Evolutionary conservation across 2,113 vertebrate genomes (phyloP).

Genomic region (Herpailurus yagouaroundi): DNA sequence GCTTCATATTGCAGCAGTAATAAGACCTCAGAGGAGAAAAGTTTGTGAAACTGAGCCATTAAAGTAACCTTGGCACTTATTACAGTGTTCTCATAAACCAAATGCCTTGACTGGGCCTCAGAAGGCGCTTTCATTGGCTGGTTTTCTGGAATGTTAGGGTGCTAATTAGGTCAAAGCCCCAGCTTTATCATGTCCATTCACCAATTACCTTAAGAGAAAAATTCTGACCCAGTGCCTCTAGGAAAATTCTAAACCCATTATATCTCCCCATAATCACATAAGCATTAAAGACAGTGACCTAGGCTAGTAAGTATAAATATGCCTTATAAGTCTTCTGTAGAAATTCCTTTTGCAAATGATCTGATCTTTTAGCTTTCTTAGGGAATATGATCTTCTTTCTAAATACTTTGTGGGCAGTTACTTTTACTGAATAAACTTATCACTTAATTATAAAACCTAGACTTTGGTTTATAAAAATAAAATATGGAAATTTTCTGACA

Average conservation of each 20-base stretch:
- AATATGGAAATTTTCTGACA: not conserved
- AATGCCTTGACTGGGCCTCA: not conserved
- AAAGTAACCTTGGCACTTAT: not conserved
- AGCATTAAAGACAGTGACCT: not conserved
- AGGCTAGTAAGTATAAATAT: not conserved
- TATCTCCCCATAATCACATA: not conserved
- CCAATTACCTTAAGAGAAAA: slow-evolving; percentile 15
- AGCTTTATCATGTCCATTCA: not conserved
- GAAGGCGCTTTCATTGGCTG: not conserved
- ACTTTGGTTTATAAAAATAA: slow-evolving; percentile 4
- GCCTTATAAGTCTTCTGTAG: not conserved
- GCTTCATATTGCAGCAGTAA: slow-evolving; percentile 21
- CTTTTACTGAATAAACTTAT: slow-evolving; percentile 4
- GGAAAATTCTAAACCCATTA: not conserved
- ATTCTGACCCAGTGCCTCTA: not conserved
- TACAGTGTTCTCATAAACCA: slow-evolving; percentile 25
- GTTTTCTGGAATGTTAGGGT: slow-evolving; percentile 33
- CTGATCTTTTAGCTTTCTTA: not conserved
- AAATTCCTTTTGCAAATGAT: not conserved
- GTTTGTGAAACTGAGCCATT: not conserved
- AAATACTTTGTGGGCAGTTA: not conserved
- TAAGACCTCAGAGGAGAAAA: slow-evolving; percentile 50
- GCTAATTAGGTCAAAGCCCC: slow-evolving; percentile 34
- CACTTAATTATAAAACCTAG: slow-evolving; percentile 33
- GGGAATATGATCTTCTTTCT: not conserved